Base-by-base conservation (phyloP, 2,888 invertebrate species). In the Eristalis arbustorum region DNA sequence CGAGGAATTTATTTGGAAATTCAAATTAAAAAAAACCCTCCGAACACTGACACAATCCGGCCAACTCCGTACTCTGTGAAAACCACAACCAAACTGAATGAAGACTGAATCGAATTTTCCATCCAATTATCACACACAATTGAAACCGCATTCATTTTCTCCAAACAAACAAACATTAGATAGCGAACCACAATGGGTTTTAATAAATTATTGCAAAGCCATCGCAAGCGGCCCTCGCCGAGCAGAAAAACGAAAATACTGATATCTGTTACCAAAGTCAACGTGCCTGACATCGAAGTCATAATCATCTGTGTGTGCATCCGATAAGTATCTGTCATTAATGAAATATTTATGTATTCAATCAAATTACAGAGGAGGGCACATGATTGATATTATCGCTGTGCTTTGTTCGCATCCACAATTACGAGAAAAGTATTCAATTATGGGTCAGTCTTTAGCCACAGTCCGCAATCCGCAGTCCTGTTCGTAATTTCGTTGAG, bases 111-210 rank as follows among this genome's bases (percentile, higher is more conserved):
- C 18, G 28, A 56, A 68, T 68, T 31, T 62, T 13, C 14, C 67
- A 56, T 68, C 5, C 31, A 25, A 69, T 59, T 59, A 59, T 69
- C 59, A 59, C 69, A 59, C 57, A 37, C 49, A 49, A 57, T 69
- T 59, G 59, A 59, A 69, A 69, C 69, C 69, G 37, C 59, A 57
- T 34, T 69, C 23, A 69, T 69, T 57, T 34, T 14, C 34, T 69
- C n/a, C 57, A 57, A 34, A 56, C 49, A 57, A 34, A 56, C 49
- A 49, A 49, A 49, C 18, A 49, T 49, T 49, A 49, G 49, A 49
- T 8, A 18, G 18, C 1, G 18, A 18, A 18, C 49, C n/a, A 18
- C 49, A 49, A 8, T 49, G 6, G n/a, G 18, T 18, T 49, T 49
- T 18, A 49, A 49, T 18, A 49, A 49, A 49, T 49, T 18, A 18